Evolutionary conservation across 2,113 vertebrate species (phyloP).

Genomic region (Calyptomena viridis): DNA sequence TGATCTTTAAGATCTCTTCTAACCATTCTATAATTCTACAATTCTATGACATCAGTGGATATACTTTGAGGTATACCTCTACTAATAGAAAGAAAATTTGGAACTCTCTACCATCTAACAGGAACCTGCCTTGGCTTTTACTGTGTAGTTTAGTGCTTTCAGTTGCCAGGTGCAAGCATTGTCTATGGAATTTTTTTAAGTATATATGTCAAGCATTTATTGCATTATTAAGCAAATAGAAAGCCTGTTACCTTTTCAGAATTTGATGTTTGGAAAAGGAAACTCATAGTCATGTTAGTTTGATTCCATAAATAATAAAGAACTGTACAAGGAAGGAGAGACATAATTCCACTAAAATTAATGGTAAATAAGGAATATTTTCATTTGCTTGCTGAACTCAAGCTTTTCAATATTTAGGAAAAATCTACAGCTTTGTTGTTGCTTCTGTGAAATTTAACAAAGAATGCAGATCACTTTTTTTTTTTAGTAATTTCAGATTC

Average conservation of each 20-base stretch:
- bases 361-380: not conserved
- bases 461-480: not conserved
- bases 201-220: not conserved
- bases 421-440: not conserved
- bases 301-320: not conserved
- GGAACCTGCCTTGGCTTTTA: not conserved
- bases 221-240: not conserved
- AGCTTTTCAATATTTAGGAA: not conserved
- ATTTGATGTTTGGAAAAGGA: not conserved
- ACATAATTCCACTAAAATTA: not conserved
- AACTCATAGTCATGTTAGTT: not conserved
- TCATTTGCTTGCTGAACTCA: not conserved
- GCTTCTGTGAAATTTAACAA: not conserved
- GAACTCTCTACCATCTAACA: not conserved
- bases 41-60: not conserved
- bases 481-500: not conserved
- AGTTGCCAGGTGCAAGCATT: rapidly evolving
- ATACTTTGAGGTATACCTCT: not conserved
- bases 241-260: not conserved
- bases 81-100: not conserved
- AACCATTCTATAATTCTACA: not conserved
- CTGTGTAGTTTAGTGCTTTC: not conserved
- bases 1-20: not conserved
- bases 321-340: not conserved
- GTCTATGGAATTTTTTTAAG: not conserved